Evolutionary conservation across 2,888 invertebrate genomes (phyloP), one percentile per base, ranked within the genome.

Genomic region (Drosophila flavopinicola): DNA sequence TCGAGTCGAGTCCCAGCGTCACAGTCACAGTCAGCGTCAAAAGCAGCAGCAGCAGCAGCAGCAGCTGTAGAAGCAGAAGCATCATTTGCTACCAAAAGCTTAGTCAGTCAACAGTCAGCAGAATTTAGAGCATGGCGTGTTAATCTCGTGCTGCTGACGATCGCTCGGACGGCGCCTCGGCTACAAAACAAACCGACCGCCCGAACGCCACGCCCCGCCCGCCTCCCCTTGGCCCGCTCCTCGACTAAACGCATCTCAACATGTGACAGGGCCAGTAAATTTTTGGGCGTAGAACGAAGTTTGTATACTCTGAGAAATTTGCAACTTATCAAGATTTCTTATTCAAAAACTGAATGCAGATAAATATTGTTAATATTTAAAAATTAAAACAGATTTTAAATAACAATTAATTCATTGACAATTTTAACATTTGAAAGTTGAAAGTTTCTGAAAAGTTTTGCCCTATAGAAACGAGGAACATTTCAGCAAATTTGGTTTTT

Each of bases 41-140:
- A n/a, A n/a, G 52, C 44, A 35, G 33, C 27, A 35, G 54, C 61
- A 39, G 39, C 30, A 54, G 39, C 53, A 60, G 70, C 35, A 52
- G 66, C 54, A 57, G 67, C 33, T 10, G 48, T 24, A 41, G 48
- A 45, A 61, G 41, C 29, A 61, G 60, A 64, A 57, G 58, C 57
- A 60, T 41, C 68, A 73, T 42, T 64, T 58, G 86, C 86, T 70
- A 74, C 84, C 86, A 83, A 79, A 70, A 85, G 84, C 86, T 85
- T 78, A 73, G 74, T 66, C 65, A 74, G 78, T 82, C 74, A 85
- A 73, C 59, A 85, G 64, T 51, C 52, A 61, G 67, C 68, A 29
- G 52, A 76, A 68, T 75, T 74, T 52, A 51, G 68, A 56, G 70
- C 71, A 67, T 57, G 61, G 57, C 68, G 60, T 67, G 66, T 61